These are phyloP conservation scores for Pollenia griseotomentosa DNA, from an alignment of 2,888 invertebrate species.

Conservation along the genomic window DNA sequence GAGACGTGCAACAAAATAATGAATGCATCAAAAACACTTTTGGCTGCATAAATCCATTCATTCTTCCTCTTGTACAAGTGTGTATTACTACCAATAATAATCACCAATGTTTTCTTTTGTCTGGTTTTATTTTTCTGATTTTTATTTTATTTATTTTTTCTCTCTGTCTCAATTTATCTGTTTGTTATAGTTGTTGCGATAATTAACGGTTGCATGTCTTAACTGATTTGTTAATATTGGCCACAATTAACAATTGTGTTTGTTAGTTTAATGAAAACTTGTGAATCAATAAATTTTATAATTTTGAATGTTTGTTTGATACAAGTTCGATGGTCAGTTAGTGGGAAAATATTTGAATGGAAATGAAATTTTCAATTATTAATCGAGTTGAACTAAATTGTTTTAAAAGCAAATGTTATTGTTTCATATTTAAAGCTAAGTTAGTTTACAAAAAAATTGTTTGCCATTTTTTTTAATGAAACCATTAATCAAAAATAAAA, in stretches of 20 bases:
- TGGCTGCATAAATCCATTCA: slow-evolving; percentile 21
- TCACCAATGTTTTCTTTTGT: slow-evolving; percentile 54
- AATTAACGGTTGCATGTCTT: slow-evolving; percentile 70
- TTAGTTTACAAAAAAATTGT: too few species aligned
- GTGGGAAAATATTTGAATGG: slow-evolving; percentile 19
- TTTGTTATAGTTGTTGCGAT: slow-evolving; percentile 67
- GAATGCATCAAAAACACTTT: slow-evolving; percentile 63
- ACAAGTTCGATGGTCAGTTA: neutral
- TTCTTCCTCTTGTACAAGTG: slow-evolving; percentile 39
- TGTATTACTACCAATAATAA: slow-evolving; percentile 71
- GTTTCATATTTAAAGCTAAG: too few species aligned
- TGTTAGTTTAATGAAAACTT: slow-evolving; percentile 65
- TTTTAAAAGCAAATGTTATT: too few species aligned
- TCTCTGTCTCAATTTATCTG: slow-evolving; percentile 50
- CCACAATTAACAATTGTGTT: slow-evolving; percentile 69
- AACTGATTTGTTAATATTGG: slow-evolving; percentile 73
- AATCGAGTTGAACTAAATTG: too few species aligned
- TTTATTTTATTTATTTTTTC: neutral
- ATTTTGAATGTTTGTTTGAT: slow-evolving; percentile 6
- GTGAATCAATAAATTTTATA: slow-evolving; percentile 62
- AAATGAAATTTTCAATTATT: neutral
- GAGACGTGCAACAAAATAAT: slow-evolving; percentile 57
- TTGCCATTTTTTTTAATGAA: too few species aligned
- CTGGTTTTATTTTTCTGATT: slow-evolving; percentile 10
- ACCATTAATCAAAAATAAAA: too few species aligned